A percentile compares a stretch with the other conserved stretches of the same genome.
Evolutionary conservation across 2,797 vertebrate genomes (phyloP).

Genomic region (Poeciliopsis turneri): DNA sequence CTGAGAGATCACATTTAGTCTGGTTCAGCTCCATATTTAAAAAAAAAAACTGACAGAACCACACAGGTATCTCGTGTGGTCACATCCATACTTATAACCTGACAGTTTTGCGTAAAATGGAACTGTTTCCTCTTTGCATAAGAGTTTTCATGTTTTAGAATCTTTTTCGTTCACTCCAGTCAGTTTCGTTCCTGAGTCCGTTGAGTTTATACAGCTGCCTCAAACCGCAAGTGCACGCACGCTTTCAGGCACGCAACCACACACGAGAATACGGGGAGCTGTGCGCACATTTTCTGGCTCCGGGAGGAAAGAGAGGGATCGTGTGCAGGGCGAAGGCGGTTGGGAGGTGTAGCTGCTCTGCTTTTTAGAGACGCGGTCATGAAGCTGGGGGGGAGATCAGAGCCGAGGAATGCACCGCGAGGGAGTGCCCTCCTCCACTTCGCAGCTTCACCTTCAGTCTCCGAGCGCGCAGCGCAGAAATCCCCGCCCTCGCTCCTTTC

Average conservation of each 20-base stretch:
- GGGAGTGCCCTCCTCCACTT: slow-evolving; percentile 25
- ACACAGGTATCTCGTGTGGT: neutral
- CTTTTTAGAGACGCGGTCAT: slow-evolving; percentile 53
- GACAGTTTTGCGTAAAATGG: neutral
- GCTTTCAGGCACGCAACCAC: neutral
- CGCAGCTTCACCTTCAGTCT: slow-evolving; percentile 52
- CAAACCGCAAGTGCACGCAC: neutral
- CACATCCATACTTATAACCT: too few species aligned
- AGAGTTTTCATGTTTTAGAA: neutral
- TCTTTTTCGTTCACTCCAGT: neutral
- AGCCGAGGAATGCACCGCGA: slow-evolving; percentile 53
- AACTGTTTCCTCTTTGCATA: neutral
- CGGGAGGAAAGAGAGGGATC: neutral
- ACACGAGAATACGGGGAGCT: neutral
- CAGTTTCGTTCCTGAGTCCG: neutral
- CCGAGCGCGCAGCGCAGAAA: neutral
- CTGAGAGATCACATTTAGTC: neutral
- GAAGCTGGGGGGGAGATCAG: slow-evolving; percentile 49
- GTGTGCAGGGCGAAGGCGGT: slow-evolving; percentile 5
- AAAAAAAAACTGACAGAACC: neutral
- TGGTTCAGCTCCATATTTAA: neutral
- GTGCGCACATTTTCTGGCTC: slow-evolving; percentile 13
- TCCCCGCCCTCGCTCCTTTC: slow-evolving; percentile 5
- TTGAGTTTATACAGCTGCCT: slow-evolving; percentile 9
- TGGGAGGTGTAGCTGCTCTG: slow-evolving; percentile 51